phyloP scores from a whole-genome alignment of 2,888 invertebrate genomes.

The Drosophila melanosoma region DNA sequence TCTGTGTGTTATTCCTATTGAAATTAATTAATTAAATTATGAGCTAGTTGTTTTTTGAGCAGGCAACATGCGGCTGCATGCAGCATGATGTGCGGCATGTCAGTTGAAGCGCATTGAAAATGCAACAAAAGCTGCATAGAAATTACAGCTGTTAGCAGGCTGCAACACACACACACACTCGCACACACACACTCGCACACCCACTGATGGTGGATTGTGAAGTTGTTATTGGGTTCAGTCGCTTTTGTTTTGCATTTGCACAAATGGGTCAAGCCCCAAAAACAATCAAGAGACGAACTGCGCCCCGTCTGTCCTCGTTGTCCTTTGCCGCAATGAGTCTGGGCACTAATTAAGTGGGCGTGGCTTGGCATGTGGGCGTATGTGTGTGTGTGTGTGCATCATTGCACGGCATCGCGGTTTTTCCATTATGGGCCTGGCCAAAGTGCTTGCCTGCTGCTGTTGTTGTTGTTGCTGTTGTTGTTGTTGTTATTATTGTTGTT shows the following conservation, averaged over 20 bases:
- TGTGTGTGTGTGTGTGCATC: slow-evolving; percentile 21
- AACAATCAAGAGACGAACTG: slow-evolving; percentile 65
- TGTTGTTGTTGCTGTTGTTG: slow-evolving; percentile 15
- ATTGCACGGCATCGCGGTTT: slow-evolving; percentile 51
- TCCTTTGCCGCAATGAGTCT: slow-evolving; percentile 60
- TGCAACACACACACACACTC: slow-evolving; percentile 14
- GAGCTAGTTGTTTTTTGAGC: slow-evolving; percentile 33
- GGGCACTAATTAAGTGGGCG: slow-evolving; percentile 77
- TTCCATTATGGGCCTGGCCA: slow-evolving; percentile 57
- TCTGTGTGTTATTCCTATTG: slow-evolving; percentile 26
- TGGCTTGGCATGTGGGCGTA: slow-evolving; percentile 17
- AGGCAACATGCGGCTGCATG: slow-evolving; percentile 27
- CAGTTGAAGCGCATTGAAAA: slow-evolving; percentile 47
- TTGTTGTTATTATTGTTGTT: slow-evolving; percentile 10
- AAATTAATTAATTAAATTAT: slow-evolving; percentile 81
- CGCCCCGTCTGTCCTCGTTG: not conserved
- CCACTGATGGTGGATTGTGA: slow-evolving; percentile 20
- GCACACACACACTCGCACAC: slow-evolving; percentile 12
- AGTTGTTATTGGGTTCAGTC: slow-evolving; percentile 39
- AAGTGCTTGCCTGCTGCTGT: slow-evolving; percentile 17
- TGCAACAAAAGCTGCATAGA: slow-evolving; percentile 70
- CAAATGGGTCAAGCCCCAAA: slow-evolving; percentile 79
- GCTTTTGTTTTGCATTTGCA: slow-evolving; percentile 75
- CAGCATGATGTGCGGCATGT: slow-evolving; percentile 28
- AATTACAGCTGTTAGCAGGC: slow-evolving; percentile 63